Base-by-base conservation (phyloP, 92 coral and sea anemone species). In the Heliopora coerulea region DNA sequence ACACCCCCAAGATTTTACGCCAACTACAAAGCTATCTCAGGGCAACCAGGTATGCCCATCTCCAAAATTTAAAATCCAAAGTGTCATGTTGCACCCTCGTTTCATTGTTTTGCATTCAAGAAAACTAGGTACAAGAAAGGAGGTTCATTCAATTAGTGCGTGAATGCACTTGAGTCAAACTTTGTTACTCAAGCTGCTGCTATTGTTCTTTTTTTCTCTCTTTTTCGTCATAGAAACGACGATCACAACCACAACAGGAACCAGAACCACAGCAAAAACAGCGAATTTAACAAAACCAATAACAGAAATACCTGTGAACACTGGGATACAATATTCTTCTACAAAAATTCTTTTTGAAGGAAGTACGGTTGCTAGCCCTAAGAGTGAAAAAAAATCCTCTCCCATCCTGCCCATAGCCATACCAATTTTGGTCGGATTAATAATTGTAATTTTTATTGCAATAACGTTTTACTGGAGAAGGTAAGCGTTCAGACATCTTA, bases 391-490 rank as follows among this genome's bases (percentile, higher is more conserved):
- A 8, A 65, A 23, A 28, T 39, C 33, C 9, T 20, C 56, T 41
- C 9, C 48, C 18, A 25, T 39, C 26, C 48, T 65, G 27, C 48
- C 54, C 9, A 44, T 65, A 41, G 26, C 27, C 3, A 35, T 65
- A 7, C 54, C 54, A 65, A 14, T 65, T 19, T 54, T 65, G 23
- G 54, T 12, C 25, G 48, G 35, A 65, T 20, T 65, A 54, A 35
- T 41, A 20, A 2, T 35, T 8, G 5, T 35, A n/a, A 54, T 49
- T 8, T 28, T 40, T 41, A 23, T 65, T 19, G 72, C 18, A 42
- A 41, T 32, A 35, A 26, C 40, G 40, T 65, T 65, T 39, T 65
- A 20, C 25, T 26, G 72, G 54, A 39, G 54, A 40, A 65, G 72
- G 56, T 65, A 7, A 27, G 72, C 40, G 40, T 37, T 11, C 42